A percentile compares a stretch with the other conserved stretches of the same genome.
These are phyloP conservation scores for Sceloporus undulatus DNA, from an alignment of 2,113 vertebrate species.

Conservation along the genomic window DNA sequence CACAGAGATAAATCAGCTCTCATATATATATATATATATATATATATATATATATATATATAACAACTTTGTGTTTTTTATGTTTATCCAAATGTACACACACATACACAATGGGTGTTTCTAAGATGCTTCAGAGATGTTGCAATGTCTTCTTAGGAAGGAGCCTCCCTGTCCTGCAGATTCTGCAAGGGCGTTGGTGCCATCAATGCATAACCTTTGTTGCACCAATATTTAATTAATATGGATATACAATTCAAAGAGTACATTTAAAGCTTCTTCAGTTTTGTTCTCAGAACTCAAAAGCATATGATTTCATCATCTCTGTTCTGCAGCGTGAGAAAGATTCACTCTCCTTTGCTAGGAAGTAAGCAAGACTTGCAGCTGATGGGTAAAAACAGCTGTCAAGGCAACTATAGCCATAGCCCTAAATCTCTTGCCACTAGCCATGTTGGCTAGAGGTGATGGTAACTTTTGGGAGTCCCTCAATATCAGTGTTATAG, in stretches of 20 bases:
- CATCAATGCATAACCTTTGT: conserved; percentile 32
- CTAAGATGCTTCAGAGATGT: conserved; percentile 17
- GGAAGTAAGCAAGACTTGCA: not conserved
- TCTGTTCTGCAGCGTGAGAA: not conserved
- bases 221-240: conserved; percentile 34
- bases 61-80: conserved; percentile 31
- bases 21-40: conserved; percentile 24
- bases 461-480: too few relatives aligned
- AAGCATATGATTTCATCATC: not conserved
- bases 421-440: not conserved
- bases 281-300: not conserved
- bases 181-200: conserved; percentile 40
- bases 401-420: not conserved
- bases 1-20: conserved; percentile 11
- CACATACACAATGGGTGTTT: conserved; percentile 28
- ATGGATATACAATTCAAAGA: conserved; percentile 22
- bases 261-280: not conserved
- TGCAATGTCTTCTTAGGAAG: conserved; percentile 26
- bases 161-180: conserved; percentile 36
- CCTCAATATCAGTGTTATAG: too few relatives aligned
- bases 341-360: not conserved
- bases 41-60: conserved; percentile 27
- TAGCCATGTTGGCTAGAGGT: too few relatives aligned
- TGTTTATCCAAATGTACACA: not conserved
- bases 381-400: not conserved